phyloP scores from a whole-genome alignment of 2,888 invertebrate species.

The Drosophila lacicola region DNA sequence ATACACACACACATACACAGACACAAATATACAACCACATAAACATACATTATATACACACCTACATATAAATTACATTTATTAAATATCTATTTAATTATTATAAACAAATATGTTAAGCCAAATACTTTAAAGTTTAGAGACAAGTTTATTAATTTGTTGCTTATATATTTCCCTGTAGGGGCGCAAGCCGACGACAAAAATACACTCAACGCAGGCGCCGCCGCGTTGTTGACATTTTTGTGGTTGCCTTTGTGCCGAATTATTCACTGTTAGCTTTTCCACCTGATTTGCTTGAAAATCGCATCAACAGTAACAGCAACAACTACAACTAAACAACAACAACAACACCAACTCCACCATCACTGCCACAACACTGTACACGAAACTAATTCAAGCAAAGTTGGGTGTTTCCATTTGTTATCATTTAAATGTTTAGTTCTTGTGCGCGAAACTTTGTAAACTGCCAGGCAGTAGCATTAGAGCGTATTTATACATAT shows the following conservation, averaged over 20 bases:
- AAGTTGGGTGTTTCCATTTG: constrained; percentile 31
- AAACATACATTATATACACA: constrained; percentile 36
- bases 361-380: constrained; percentile 53
- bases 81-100: constrained; percentile 67
- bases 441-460: constrained; percentile 65
- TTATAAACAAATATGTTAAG: constrained; percentile 73
- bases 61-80: constrained; percentile 52
- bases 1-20: constrained; percentile 51
- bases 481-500: constrained; percentile 27
- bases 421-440: constrained; percentile 31
- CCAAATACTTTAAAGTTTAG: constrained; percentile 72
- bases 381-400: constrained; percentile 45
- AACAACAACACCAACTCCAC: constrained; percentile 31
- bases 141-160: constrained; percentile 42
- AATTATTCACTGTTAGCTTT: constrained; percentile 16
- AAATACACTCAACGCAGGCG: constrained; percentile 16
- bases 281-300: constrained; percentile 28
- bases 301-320: constrained; percentile 14
- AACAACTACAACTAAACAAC: constrained; percentile 31
- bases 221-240: constrained; percentile 15
- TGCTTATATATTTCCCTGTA: constrained; percentile 20
- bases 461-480: constrained; percentile 48
- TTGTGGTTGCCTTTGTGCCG: constrained; percentile 21
- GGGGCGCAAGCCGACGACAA: constrained; percentile 16
- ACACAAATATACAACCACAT: constrained; percentile 16